phyloP scores from a whole-genome alignment of 2,888 invertebrate genomes.

The Yponomeuta sedellus region DNA sequence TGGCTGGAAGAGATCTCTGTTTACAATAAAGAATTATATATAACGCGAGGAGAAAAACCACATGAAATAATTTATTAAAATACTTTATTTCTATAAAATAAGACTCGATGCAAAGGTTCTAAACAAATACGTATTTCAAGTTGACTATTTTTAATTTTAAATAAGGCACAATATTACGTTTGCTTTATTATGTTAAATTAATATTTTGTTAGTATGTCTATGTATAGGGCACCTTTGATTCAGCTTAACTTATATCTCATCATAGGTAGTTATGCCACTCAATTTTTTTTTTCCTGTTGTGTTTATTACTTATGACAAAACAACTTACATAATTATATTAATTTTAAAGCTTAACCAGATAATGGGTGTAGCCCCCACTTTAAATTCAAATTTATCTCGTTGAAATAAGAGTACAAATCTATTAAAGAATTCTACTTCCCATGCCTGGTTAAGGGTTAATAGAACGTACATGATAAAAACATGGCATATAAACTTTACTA shows the following conservation, averaged over 20 bases:
- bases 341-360: too few species aligned
- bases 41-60: too few species aligned
- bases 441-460: too few species aligned
- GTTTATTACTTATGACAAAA: not conserved
- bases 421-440: too few species aligned
- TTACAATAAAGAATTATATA: too few species aligned
- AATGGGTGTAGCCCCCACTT: too few species aligned
- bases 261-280: not conserved
- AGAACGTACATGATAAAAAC: conserved; percentile 25
- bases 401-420: too few species aligned
- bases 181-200: conserved; percentile 2
- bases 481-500: conserved; percentile 45
- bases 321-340: not conserved
- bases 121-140: not conserved
- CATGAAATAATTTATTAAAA: conserved; percentile 33
- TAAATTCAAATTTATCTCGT: too few species aligned
- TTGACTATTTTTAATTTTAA: conserved; percentile 2
- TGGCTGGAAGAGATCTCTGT: too few species aligned
- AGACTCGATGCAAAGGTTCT: conserved; percentile 59
- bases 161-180: conserved; percentile 12
- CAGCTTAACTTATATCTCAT: conserved; percentile 41
- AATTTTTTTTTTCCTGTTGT: not conserved
- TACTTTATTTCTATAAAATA: conserved; percentile 52
- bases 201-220: conserved; percentile 3
- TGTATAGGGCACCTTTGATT: conserved; percentile 61